phyloP scores from a whole-genome alignment of 2,113 vertebrate genomes.

The Verasper variegatus region DNA sequence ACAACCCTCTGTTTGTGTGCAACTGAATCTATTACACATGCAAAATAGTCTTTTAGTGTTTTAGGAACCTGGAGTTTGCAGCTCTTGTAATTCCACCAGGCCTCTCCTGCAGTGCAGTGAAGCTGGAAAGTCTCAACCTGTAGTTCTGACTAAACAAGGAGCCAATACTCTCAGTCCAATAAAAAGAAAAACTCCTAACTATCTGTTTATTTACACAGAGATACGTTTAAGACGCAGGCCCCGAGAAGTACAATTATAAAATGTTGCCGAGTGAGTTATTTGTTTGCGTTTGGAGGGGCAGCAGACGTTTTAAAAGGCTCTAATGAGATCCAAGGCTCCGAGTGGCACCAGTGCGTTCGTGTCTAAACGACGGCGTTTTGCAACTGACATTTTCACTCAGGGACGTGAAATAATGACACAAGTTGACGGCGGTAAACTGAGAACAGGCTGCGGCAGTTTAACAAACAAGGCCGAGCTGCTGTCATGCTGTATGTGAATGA shows the following conservation, averaged over 20 bases:
- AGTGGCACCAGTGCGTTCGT: conserved; percentile 9
- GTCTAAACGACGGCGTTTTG: conserved; percentile 22
- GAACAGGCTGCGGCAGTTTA: background rate
- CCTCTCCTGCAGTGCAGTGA: too few relatives aligned
- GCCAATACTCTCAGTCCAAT: background rate
- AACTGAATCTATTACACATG: too few relatives aligned
- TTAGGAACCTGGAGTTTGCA: background rate
- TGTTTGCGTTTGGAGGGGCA: conserved; percentile 3
- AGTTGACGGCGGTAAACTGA: conserved; percentile 34
- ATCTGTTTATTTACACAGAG: background rate
- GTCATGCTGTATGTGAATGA: conserved; percentile 21
- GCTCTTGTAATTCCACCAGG: background rate
- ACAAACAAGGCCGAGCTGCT: conserved; percentile 38
- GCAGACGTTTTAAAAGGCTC: background rate
- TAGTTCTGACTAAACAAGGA: background rate
- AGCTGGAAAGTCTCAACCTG: background rate
- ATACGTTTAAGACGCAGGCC: background rate
- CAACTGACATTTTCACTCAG: conserved; percentile 25
- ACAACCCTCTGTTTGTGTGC: background rate
- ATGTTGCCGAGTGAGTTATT: background rate
- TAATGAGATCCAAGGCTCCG: conserved; percentile 28
- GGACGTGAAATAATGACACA: conserved; percentile 33
- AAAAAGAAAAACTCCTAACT: background rate
- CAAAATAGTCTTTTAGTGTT: too few relatives aligned
- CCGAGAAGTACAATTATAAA: background rate